A percentile compares a stretch with the other conserved stretches of the same genome.
Conservation (phyloP, 2,888 invertebrate species). For the Metallyticus violacea region DNA sequence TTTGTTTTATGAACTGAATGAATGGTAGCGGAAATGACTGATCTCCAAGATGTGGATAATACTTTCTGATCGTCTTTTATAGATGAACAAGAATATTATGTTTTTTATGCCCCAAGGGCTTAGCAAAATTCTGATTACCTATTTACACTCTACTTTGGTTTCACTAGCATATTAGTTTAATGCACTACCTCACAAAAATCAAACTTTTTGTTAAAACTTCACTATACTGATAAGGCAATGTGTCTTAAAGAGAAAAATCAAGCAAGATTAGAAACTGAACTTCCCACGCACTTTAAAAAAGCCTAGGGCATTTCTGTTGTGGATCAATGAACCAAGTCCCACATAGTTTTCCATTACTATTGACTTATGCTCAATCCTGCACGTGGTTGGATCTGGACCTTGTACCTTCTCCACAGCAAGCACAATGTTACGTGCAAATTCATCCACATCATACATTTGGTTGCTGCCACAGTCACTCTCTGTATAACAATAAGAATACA, state of each 20-base stretch:
- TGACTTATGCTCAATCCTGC: conserved; percentile 61
- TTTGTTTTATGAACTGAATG: no score
- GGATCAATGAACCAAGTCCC: conserved; percentile 73
- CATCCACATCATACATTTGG: conserved; percentile 58
- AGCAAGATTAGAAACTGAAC: conserved; percentile 65
- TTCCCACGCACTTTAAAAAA: conserved; percentile 85
- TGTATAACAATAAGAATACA: not conserved
- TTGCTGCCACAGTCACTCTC: conserved; percentile 9
- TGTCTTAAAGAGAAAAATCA: not conserved
- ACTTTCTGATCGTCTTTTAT: no score
- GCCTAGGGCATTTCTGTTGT: conserved; percentile 79
- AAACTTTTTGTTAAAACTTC: not conserved
- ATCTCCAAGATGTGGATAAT: no score
- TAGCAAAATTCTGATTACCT: no score
- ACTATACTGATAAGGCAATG: not conserved
- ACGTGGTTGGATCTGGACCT: conserved; percentile 44
- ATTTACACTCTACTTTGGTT: no score
- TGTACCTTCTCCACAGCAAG: conserved; percentile 52
- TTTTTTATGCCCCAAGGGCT: no score
- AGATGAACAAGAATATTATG: no score
- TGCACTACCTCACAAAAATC: no score
- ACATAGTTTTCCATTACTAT: conserved; percentile 79
- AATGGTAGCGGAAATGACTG: no score
- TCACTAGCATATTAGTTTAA: no score
- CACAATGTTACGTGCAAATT: conserved; percentile 57